Conservation (phyloP, 2,797 vertebrate species). For the Esox masquinongy region DNA sequence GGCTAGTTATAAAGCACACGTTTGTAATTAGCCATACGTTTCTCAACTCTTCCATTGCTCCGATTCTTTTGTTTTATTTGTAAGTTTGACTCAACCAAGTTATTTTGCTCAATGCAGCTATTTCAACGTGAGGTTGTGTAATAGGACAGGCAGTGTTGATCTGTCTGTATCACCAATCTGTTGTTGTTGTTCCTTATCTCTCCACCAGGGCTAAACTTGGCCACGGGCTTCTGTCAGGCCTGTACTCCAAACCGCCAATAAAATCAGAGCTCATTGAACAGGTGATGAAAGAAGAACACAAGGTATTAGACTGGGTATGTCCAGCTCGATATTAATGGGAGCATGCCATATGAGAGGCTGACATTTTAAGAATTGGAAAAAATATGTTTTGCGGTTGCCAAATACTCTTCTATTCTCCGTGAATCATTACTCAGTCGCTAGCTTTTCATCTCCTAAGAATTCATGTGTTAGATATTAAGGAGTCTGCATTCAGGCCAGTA, state of each 20-base stretch:
- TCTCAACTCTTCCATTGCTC: not conserved
- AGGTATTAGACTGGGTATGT: constrained; percentile 88
- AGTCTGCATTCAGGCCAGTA: not conserved
- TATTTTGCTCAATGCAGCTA: not conserved
- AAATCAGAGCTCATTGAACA: constrained; percentile 99
- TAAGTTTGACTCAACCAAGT: not conserved
- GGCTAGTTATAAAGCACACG: not conserved
- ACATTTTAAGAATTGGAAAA: not conserved
- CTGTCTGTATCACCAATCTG: not conserved
- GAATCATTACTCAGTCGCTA: not conserved
- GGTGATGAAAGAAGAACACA: constrained; percentile 99
- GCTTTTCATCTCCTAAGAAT: not conserved
- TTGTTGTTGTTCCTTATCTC: constrained; percentile 39
- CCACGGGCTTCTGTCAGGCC: constrained; percentile 95
- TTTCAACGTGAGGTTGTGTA: not conserved
- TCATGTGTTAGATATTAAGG: not conserved
- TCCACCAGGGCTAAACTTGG: constrained; percentile 91
- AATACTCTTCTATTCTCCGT: not conserved
- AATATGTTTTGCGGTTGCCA: not conserved
- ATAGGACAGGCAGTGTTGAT: not conserved
- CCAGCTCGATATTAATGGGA: constrained; percentile 54
- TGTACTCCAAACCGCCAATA: constrained; percentile 93
- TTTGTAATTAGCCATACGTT: not conserved
- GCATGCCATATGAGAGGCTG: constrained; percentile 43
- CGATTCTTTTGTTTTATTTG: not conserved